These are phyloP conservation scores for Oxytorus armatus DNA, from an alignment of 2,888 invertebrate species.

Conservation along the genomic window DNA sequence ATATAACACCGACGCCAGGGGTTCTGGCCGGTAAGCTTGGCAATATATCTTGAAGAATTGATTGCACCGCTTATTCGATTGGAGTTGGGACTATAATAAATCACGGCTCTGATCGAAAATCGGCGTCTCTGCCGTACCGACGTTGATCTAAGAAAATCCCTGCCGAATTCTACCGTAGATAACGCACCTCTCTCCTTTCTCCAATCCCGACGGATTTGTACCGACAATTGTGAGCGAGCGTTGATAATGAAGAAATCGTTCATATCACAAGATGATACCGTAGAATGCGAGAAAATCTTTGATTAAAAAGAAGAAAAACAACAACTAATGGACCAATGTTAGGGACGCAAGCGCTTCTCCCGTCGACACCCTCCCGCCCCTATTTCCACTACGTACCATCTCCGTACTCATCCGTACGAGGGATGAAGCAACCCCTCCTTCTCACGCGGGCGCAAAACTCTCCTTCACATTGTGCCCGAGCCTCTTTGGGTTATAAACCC, in stretches of 20 bases:
- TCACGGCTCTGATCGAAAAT: not conserved
- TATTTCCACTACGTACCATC: constrained; percentile 24
- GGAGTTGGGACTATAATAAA: not conserved
- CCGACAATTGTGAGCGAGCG: not conserved
- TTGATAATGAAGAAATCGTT: constrained; percentile 8
- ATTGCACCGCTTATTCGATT: not conserved
- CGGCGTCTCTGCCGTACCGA: not conserved
- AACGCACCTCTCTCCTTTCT: not conserved
- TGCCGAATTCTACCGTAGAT: not conserved
- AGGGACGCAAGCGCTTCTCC: constrained; percentile 60
- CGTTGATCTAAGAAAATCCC: not conserved
- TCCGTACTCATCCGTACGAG: constrained; percentile 44
- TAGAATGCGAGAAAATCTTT: not conserved
- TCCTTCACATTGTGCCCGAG: constrained; percentile 40
- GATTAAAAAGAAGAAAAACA: not conserved
- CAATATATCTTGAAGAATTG: constrained; percentile 1
- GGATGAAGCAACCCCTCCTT: constrained; percentile 58
- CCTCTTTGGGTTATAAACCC: constrained; percentile 59
- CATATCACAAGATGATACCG: not conserved
- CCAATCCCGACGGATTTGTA: too few relatives aligned
- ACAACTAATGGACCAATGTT: constrained; percentile 49
- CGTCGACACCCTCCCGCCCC: constrained; percentile 31
- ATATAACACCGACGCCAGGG: not conserved
- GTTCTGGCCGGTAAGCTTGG: not conserved
- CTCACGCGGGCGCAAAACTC: constrained; percentile 62